These are phyloP conservation scores for Scyliorhinus canicula DNA, from an alignment of 2,797 vertebrate species.

Conservation along the genomic window DNA sequence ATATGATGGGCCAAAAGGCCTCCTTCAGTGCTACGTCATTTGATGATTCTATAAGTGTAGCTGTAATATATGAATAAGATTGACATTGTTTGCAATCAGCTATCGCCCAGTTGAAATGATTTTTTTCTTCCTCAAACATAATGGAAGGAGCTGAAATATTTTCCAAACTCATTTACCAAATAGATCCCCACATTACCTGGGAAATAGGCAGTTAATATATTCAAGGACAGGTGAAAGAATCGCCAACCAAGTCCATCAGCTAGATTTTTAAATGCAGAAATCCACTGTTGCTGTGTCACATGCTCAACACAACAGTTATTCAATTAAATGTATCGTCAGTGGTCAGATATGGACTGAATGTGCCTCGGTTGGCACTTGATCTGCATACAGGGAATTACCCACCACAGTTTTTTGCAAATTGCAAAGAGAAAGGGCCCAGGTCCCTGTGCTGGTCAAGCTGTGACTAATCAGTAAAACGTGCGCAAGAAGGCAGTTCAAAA, in stretches of 20 bases:
- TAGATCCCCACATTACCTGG: neutral
- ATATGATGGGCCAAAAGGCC: neutral
- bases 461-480: neutral
- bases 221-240: slow-evolving; percentile 11
- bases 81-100: neutral
- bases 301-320: slow-evolving; percentile 7
- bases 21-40: neutral
- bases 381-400: neutral
- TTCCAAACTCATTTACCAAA: neutral
- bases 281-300: neutral
- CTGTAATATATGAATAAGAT: neutral
- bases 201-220: neutral
- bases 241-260: neutral
- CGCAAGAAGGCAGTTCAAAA: neutral
- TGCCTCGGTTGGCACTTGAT: neutral
- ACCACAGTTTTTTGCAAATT: neutral
- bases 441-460: neutral
- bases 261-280: neutral
- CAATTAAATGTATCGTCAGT: neutral
- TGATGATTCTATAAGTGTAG: neutral
- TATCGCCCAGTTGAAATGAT: neutral
- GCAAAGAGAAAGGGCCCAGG: neutral
- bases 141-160: neutral
- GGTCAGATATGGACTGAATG: neutral
- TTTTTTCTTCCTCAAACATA: neutral